Percentiles rank a stretch among this genome's conserved stretches.
Evolutionary conservation across 2,888 invertebrate genomes (phyloP).

Genomic region (Endotricha flammealis): DNA sequence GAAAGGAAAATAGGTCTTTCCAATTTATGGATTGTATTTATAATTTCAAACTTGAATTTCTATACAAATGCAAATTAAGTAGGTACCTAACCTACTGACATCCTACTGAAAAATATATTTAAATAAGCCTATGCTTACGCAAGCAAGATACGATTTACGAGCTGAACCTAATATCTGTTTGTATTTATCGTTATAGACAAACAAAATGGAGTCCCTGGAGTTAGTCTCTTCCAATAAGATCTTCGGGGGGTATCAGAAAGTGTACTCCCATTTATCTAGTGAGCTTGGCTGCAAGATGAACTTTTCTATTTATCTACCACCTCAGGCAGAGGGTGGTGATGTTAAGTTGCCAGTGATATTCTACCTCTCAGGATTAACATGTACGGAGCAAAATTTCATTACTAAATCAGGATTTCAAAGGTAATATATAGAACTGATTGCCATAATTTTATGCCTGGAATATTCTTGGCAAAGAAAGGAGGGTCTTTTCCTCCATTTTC

Average conservation of each 20-base stretch:
- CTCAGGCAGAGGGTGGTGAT: constrained; percentile 81
- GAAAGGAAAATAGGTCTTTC: too few relatives aligned
- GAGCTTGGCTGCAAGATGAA: constrained; percentile 93
- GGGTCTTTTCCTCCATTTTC: too few relatives aligned
- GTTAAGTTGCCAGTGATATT: constrained; percentile 88
- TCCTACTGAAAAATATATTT: too few relatives aligned
- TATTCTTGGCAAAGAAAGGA: too few relatives aligned
- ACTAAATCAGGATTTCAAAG: constrained; percentile 96
- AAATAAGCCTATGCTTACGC: too few relatives aligned
- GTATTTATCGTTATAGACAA: constrained; percentile 26
- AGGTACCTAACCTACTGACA: too few relatives aligned
- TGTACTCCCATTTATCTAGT: constrained; percentile 88
- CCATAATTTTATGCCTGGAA: too few relatives aligned
- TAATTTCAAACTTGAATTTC: too few relatives aligned
- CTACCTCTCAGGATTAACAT: constrained; percentile 94
- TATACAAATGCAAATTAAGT: too few relatives aligned
- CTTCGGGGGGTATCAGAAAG: constrained; percentile 92
- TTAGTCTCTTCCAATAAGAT: constrained; percentile 83
- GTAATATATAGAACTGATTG: too few relatives aligned
- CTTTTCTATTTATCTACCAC: constrained; percentile 94
- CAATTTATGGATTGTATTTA: too few relatives aligned
- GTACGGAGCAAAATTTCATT: constrained; percentile 97
- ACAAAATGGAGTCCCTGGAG: constrained; percentile 71
- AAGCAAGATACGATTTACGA: too few relatives aligned
- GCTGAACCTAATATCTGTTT: background rate